phyloP scores from a whole-genome alignment of 2,797 vertebrate genomes.

The Amazona finschi region DNA sequence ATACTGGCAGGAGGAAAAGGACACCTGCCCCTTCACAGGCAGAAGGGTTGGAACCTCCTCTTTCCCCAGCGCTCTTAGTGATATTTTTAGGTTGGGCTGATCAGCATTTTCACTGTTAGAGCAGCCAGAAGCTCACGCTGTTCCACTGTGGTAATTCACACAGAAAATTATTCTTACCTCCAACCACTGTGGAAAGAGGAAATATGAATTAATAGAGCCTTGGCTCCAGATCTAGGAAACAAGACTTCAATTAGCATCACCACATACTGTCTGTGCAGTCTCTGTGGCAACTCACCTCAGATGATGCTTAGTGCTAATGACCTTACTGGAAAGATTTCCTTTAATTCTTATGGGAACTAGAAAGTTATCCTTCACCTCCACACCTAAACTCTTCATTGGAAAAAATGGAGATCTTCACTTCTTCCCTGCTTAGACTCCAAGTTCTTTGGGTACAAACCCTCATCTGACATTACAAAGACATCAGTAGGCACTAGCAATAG shows the following conservation, averaged over 20 bases:
- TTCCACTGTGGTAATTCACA: not conserved
- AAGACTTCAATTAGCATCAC: not conserved
- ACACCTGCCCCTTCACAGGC: not conserved
- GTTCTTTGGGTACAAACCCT: not conserved
- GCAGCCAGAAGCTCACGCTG: not conserved
- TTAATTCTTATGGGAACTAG: not conserved
- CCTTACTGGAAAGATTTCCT: not conserved
- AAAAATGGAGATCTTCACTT: not conserved
- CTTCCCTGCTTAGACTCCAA: not conserved
- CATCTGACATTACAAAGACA: not conserved
- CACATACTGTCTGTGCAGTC: not conserved
- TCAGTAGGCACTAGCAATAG: not conserved
- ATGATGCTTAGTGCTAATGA: not conserved
- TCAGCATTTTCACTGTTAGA: not conserved
- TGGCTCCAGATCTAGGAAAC: not conserved
- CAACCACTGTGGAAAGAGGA: not conserved
- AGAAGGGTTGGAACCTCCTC: not conserved
- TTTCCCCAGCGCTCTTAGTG: not conserved
- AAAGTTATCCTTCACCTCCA: not conserved
- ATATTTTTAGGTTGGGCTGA: not conserved
- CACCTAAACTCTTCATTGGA: not conserved
- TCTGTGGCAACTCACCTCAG: not conserved
- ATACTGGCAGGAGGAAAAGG: not conserved
- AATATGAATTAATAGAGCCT: not conserved
- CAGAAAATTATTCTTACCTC: not conserved